A percentile compares a stretch with the other conserved stretches of the same genome.
Evolutionary conservation across 2,113 vertebrate species (phyloP).

Genomic region (Sylvilagus bachmani): DNA sequence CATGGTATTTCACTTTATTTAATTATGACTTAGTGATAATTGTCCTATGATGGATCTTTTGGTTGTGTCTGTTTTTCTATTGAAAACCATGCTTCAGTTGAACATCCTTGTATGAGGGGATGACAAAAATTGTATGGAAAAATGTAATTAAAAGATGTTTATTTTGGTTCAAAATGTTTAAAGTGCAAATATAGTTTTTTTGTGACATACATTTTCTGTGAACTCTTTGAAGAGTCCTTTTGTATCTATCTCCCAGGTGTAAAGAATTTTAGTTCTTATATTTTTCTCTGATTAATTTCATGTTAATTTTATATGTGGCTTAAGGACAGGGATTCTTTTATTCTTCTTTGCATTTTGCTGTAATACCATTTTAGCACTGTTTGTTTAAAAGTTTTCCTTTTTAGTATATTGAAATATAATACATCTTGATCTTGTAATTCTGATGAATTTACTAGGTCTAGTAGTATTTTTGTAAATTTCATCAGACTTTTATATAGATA

Average conservation of each 20-base stretch:
- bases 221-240: no score
- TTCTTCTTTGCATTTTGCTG: neutral
- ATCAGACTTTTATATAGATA: conserved; percentile 3
- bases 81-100: neutral
- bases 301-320: neutral
- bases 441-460: conserved; percentile 10
- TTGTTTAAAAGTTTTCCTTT: conserved; percentile 53
- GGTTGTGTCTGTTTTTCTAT: conserved; percentile 23
- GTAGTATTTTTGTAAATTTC: neutral
- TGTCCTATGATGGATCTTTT: neutral
- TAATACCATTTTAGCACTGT: neutral
- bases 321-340: neutral
- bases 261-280: conserved; percentile 5
- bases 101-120: neutral
- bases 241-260: neutral
- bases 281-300: conserved; percentile 44
- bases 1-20: conserved; percentile 48
- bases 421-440: neutral
- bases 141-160: no score
- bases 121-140: no score
- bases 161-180: no score
- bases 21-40: conserved; percentile 20
- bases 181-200: no score
- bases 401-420: neutral
- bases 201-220: no score